Base-by-base conservation (phyloP, 2,888 invertebrate genomes). In the Bruchidius siliquastri region DNA sequence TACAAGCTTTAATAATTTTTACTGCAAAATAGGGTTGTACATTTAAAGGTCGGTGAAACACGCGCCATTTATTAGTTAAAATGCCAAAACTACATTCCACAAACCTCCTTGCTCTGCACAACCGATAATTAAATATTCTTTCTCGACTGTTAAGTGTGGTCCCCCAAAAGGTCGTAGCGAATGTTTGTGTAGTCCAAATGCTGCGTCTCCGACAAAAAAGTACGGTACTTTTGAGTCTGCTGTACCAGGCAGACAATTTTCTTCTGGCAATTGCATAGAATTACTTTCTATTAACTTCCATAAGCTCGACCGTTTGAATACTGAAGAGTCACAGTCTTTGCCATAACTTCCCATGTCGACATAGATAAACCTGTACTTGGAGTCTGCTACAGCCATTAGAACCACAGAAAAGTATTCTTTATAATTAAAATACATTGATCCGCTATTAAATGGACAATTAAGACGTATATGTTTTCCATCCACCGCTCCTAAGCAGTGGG, bases 51-150 rank as follows among this genome's bases (percentile, higher is more conserved):
- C 80, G 70, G 73, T 81, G 80, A 69, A 81, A 80, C 69, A 82
- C 79, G 49, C 80, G 72, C 80, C 80, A 81, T 74, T 82, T 82
- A 22, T 76, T 81, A 26, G 74, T 69, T 6, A 76, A 30, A 69
- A 77, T 77, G 8, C 75, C 75, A 68, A 76, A 75, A 20, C 72
- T 71, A 73, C 80, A 81, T 74, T 82, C 80, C 2, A 81, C 76
- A 73, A 77, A 79, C 67, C 81, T 73, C 72, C 80, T 69, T 70
- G 81, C 81, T 73, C 77, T n/a, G 22, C 68, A 72, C 66, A 74
- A 71, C 2, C 76, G 66, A 72, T 76, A 75, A 70, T 77, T 76
- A 69, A 74, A 76, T 21, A 75, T 70, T 22, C 68, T 71, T 74
- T 74, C 26, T 73, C 67, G 22, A 71, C 70, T 26, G 73, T 68